Conservation (phyloP, 2,113 vertebrate genomes). For the Cariama cristata region DNA sequence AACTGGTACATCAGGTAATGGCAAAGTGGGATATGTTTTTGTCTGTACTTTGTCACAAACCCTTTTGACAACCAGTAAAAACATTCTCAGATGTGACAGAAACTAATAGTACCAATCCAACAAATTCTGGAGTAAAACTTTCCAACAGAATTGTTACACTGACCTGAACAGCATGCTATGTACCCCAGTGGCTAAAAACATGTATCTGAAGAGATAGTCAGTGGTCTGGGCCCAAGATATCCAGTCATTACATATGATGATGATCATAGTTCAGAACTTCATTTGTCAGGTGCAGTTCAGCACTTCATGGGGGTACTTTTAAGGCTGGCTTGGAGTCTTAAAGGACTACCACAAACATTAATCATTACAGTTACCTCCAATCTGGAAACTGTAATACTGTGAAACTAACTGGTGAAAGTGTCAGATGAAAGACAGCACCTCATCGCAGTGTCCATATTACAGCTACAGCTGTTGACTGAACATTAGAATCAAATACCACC, state of each 20-base stretch:
- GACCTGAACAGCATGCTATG: background rate
- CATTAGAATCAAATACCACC: background rate
- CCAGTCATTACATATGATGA: no score
- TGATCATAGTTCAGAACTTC: background rate
- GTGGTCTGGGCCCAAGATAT: background rate
- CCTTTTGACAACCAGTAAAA: background rate
- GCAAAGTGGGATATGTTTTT: background rate
- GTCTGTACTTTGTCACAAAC: background rate
- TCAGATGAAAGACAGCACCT: background rate
- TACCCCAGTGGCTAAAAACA: no score
- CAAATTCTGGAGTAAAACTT: background rate
- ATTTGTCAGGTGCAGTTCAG: background rate
- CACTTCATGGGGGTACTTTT: background rate
- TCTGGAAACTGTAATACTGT: background rate
- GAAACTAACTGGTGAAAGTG: background rate
- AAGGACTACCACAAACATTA: background rate
- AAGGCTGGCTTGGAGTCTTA: background rate
- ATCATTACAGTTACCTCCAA: background rate
- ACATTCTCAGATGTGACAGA: background rate
- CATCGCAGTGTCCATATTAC: background rate
- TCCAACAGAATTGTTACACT: background rate
- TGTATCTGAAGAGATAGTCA: background rate
- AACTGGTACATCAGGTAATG: background rate
- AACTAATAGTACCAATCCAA: background rate
- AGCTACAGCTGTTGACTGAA: background rate